A percentile compares a stretch with the other conserved stretches of the same genome.
Evolutionary conservation across 2,113 vertebrate genomes (phyloP).

Genomic region (Spea multiplicata): DNA sequence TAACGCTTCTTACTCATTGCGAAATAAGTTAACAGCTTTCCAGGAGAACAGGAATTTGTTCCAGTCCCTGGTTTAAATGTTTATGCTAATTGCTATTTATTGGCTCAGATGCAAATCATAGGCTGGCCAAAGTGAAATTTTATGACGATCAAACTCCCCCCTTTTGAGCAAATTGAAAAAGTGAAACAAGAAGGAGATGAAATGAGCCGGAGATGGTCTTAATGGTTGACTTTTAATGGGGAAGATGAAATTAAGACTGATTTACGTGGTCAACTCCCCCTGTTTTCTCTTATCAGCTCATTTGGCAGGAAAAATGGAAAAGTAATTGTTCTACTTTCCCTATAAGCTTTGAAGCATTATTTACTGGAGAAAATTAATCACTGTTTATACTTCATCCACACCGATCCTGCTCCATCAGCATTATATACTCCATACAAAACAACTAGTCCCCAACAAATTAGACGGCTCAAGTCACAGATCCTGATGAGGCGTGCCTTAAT

Average conservation of each 20-base stretch:
- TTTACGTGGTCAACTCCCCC: conserved; percentile 94
- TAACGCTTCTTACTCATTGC: conserved; percentile 70
- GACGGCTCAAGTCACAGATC: conserved; percentile 66
- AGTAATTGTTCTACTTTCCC: conserved; percentile 90
- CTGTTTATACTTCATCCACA: conserved; percentile 87
- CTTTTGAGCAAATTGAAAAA: conserved; percentile 99
- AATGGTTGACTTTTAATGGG: conserved; percentile 99
- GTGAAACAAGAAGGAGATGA: conserved; percentile 99
- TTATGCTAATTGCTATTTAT: conserved; percentile 99
- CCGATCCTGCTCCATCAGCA: conserved; percentile 82
- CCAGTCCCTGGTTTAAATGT: conserved; percentile 99
- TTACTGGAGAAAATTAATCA: conserved; percentile 92
- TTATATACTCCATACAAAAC: conserved; percentile 73
- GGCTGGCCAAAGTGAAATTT: conserved; percentile 99
- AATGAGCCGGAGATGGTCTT: conserved; percentile 99
- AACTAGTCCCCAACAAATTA: conserved; percentile 79
- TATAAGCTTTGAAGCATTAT: conserved; percentile 85
- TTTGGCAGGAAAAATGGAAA: conserved; percentile 97
- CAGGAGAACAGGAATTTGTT: conserved; percentile 97
- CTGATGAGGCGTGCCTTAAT: conserved; percentile 83
- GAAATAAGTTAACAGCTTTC: conserved; percentile 97
- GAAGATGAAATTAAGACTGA: conserved; percentile 99
- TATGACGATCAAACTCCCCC: conserved; percentile 99
- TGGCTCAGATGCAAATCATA: conserved; percentile 99
- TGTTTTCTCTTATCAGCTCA: conserved; percentile 95